Evolutionary conservation across 1,140 invertebrate genomes (phyloP), one percentile per base, ranked within the genome.

Genomic region (Anagrus nilaparvatae): DNA sequence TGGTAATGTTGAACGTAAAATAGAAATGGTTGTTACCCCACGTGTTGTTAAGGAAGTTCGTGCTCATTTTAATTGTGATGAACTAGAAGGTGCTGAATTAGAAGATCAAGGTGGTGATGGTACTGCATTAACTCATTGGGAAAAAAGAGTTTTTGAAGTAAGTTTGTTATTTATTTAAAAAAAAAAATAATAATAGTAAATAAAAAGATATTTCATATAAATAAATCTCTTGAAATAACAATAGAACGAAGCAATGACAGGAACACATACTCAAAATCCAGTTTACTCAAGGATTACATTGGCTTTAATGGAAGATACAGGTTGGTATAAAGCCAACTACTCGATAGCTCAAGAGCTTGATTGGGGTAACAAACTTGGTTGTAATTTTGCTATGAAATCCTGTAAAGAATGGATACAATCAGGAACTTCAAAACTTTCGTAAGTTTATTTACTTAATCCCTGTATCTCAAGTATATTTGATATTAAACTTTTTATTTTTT

Each of bases 211-310:
- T n/a, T n/a, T n/a, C n/a, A n/a, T n/a, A n/a, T n/a, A n/a, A n/a
- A n/a, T n/a, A n/a, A n/a, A n/a, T n/a, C n/a, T n/a, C n/a, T n/a
- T n/a, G n/a, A n/a, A n/a, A n/a, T n/a, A n/a, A 48, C 23, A 30
- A 10, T 58, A 95, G 87, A 99, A 99, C 71, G 96, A 99, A 74
- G 94, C 93, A 0, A 99, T 99, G 96, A 98, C 96, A 0, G 96
- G 95, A 1, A 98, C 94, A 0, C 96, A 98, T 60, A 99, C 96
- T 0, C 95, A 98, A 67, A 95, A 97, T 71, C 93, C 94, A 0
- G 88, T 97, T 1, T 97, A 98, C 62, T 97, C 93, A 1, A 70
- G 92, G 29, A 84, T 99, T 45, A 98, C 94, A 0, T 72, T 99
- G 27, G 96, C 96, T 0, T 69, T 98, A 27, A 90, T 99, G 89